Conservation (phyloP, 2,113 vertebrate genomes). For the Megalops atlanticus region DNA sequence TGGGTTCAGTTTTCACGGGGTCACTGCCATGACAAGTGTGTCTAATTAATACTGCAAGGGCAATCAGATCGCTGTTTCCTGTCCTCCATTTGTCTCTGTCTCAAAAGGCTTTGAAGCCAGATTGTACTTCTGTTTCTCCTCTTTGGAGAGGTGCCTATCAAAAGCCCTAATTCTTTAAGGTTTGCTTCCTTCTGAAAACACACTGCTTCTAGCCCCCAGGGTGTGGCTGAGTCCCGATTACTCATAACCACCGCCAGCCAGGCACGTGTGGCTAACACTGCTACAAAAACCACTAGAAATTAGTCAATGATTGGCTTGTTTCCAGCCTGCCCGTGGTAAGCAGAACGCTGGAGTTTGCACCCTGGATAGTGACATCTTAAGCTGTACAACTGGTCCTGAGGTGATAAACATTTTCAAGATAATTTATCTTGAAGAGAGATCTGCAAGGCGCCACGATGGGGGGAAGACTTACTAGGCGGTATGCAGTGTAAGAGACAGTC, state of each 20-base stretch:
- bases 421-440: background rate
- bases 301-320: slow-evolving; percentile 44
- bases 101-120: slow-evolving; percentile 4
- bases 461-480: background rate
- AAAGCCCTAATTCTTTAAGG: background rate
- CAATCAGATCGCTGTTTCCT: slow-evolving; percentile 17
- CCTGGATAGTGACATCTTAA: background rate
- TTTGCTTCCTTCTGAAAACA: slow-evolving; percentile 20
- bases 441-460: background rate
- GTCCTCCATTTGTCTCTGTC: background rate
- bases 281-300: background rate
- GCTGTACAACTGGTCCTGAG: background rate
- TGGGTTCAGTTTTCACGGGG: slow-evolving; percentile 18
- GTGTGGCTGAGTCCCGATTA: background rate
- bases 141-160: slow-evolving; percentile 13
- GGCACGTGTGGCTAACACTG: background rate
- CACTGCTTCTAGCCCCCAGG: slow-evolving; percentile 9
- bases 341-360: background rate
- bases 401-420: background rate
- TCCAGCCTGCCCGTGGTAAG: slow-evolving; percentile 28
- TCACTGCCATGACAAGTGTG: background rate
- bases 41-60: slow-evolving; percentile 19
- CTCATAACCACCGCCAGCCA: background rate
- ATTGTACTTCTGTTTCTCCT: background rate
- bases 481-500: background rate